These are phyloP conservation scores for Camelus dromedarius DNA, from an alignment of 2,113 vertebrate species.

Conservation along the genomic window DNA sequence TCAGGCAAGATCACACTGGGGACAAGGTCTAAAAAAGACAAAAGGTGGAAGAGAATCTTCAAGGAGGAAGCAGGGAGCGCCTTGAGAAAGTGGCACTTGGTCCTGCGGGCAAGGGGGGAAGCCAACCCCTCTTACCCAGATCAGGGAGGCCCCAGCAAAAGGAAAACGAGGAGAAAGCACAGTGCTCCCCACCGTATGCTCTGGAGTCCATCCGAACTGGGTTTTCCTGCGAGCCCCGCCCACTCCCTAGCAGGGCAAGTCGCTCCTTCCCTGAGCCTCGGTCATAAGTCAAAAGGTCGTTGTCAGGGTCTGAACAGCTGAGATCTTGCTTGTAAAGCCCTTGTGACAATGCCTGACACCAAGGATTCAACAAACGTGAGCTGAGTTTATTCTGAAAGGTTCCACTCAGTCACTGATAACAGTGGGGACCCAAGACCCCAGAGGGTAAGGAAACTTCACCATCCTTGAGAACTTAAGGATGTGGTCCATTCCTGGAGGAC, in stretches of 20 bases:
- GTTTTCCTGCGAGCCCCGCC: not conserved
- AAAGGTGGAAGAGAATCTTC: not conserved
- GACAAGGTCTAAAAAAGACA: not conserved
- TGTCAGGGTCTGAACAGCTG: not conserved
- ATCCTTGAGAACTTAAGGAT: not conserved
- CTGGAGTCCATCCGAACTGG: not conserved
- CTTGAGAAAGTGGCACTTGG: not conserved
- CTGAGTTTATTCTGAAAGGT: not conserved
- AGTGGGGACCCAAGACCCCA: not conserved
- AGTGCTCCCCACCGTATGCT: not conserved
- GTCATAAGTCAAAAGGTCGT: not conserved
- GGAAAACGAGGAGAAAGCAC: not conserved
- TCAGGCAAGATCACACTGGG: not conserved
- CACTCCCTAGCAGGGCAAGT: not conserved
- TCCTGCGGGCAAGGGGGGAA: not conserved
- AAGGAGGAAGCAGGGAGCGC: not conserved
- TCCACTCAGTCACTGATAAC: not conserved
- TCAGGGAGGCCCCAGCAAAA: not conserved
- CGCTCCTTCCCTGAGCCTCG: not conserved
- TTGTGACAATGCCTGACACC: not conserved
- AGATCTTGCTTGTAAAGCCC: not conserved
- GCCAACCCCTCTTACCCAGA: not conserved
- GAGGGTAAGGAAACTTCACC: not conserved
- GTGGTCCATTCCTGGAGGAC: accelerated
- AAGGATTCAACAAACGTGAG: not conserved